These are phyloP conservation scores for Drosophila robusta DNA, from an alignment of 2,888 invertebrate genomes.

Conservation along the genomic window DNA sequence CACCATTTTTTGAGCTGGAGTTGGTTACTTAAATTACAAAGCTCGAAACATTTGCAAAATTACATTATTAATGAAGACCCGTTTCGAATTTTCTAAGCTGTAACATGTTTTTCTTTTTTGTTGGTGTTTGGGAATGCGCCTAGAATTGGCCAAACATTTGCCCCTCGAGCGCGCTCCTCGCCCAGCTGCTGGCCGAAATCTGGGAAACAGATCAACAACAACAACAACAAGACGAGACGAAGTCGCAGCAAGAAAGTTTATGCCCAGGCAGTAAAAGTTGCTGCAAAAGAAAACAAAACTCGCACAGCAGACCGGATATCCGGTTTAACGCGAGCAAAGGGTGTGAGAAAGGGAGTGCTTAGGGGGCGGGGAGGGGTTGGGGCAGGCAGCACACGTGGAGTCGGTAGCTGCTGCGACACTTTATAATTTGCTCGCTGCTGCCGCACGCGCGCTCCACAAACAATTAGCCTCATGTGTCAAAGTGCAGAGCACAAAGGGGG, in stretches of 20 bases:
- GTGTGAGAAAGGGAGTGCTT: background rate
- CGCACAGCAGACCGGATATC: constrained; percentile 60
- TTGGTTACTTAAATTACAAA: no score
- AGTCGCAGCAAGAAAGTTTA: constrained; percentile 50
- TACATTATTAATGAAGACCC: no score
- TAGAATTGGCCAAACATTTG: constrained; percentile 43
- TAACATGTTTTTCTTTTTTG: no score
- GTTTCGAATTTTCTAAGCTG: no score
- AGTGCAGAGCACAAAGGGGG: constrained; percentile 42
- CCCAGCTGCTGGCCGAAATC: constrained; percentile 9
- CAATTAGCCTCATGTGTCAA: constrained; percentile 78
- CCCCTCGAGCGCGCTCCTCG: constrained; percentile 16
- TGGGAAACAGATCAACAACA: constrained; percentile 41
- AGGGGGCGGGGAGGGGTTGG: background rate
- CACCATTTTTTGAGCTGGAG: no score
- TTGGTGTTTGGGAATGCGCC: constrained; percentile 3
- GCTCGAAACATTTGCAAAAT: no score
- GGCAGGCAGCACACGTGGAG: constrained; percentile 15
- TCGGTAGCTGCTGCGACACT: constrained; percentile 56
- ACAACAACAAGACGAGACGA: constrained; percentile 24
- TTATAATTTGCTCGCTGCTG: constrained; percentile 23
- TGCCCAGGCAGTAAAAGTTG: constrained; percentile 61
- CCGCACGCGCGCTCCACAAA: constrained; percentile 56
- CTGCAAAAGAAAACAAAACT: constrained; percentile 49
- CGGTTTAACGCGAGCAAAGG: constrained; percentile 61